These are phyloP conservation scores for Aphyosemion australe DNA, from an alignment of 2,113 vertebrate species.

Conservation along the genomic window DNA sequence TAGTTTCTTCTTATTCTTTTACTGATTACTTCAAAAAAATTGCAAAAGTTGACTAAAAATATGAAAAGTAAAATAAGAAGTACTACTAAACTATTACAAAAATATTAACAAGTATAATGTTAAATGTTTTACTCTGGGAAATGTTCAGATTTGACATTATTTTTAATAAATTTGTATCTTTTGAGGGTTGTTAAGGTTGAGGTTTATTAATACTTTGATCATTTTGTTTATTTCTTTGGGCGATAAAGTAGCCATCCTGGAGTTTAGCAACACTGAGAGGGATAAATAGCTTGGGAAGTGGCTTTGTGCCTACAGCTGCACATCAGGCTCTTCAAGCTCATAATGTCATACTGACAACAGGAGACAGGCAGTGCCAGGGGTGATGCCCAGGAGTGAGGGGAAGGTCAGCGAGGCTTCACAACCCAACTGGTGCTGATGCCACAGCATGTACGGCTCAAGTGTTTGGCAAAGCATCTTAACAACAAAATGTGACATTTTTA, in stretches of 20 bases:
- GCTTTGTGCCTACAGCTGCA: conserved; percentile 63
- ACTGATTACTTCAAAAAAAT: too few relatives aligned
- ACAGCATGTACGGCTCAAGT: conserved; percentile 69
- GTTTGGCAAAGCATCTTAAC: conserved; percentile 75
- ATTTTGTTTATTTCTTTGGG: conserved; percentile 25
- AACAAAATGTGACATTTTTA: conserved; percentile 79
- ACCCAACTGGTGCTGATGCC: conserved; percentile 66
- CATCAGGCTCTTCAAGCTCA: conserved; percentile 70
- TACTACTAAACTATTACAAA: too few relatives aligned
- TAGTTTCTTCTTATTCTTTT: too few relatives aligned
- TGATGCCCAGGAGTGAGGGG: conserved; percentile 73
- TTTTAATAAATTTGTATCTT: neutral
- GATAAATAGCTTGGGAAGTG: conserved; percentile 50
- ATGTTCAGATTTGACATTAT: too few relatives aligned
- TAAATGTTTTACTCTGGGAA: too few relatives aligned
- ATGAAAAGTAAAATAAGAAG: too few relatives aligned
- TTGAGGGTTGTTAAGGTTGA: conserved; percentile 4
- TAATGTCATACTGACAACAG: conserved; percentile 74
- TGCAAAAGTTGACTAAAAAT: too few relatives aligned
- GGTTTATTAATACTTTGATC: conserved; percentile 7
- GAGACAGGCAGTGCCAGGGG: conserved; percentile 72
- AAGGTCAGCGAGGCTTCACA: conserved; percentile 71
- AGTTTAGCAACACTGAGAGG: conserved; percentile 24
- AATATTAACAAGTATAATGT: too few relatives aligned
- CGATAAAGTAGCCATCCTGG: conserved; percentile 7